phyloP scores from a whole-genome alignment of 2,797 vertebrate genomes.

The Epinephelus coioides region DNA sequence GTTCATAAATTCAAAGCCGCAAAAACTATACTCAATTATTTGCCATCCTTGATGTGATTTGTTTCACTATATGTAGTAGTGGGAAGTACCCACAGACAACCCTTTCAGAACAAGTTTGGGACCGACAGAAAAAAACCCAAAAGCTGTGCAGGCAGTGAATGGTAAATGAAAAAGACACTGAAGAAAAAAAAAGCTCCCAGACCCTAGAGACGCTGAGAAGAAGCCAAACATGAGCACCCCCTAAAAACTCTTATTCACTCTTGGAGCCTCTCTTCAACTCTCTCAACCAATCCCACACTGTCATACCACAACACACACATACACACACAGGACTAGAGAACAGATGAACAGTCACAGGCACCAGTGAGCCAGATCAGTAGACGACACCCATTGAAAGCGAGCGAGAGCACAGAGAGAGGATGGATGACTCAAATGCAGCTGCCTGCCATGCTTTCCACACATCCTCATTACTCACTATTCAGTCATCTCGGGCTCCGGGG shows the following conservation, averaged over 20 bases:
- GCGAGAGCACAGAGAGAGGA: constrained; percentile 55
- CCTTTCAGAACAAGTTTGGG: neutral
- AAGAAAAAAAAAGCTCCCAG: neutral
- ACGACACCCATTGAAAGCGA: constrained; percentile 62
- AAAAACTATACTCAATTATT: neutral
- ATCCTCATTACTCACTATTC: constrained; percentile 83
- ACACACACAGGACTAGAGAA: constrained; percentile 19
- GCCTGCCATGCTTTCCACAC: constrained; percentile 82
- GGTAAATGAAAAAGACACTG: neutral
- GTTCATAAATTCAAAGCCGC: neutral
- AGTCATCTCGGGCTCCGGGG: constrained; percentile 68
- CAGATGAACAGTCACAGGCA: constrained; percentile 47
- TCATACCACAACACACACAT: constrained; percentile 21
- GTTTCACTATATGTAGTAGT: neutral
- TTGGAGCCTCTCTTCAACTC: constrained; percentile 20
- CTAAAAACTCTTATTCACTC: constrained; percentile 39
- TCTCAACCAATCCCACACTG: constrained; percentile 16
- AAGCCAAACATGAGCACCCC: constrained; percentile 27
- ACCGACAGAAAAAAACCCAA: neutral
- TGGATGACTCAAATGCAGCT: constrained; percentile 83
- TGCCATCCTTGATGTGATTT: neutral
- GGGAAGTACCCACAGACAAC: neutral
- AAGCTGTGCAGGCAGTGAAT: constrained; percentile 2
- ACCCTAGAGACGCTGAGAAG: neutral
- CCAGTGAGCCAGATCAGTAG: constrained; percentile 54